These are phyloP conservation scores for Rhinella marina DNA, from an alignment of 2,797 vertebrate genomes.

Conservation along the genomic window DNA sequence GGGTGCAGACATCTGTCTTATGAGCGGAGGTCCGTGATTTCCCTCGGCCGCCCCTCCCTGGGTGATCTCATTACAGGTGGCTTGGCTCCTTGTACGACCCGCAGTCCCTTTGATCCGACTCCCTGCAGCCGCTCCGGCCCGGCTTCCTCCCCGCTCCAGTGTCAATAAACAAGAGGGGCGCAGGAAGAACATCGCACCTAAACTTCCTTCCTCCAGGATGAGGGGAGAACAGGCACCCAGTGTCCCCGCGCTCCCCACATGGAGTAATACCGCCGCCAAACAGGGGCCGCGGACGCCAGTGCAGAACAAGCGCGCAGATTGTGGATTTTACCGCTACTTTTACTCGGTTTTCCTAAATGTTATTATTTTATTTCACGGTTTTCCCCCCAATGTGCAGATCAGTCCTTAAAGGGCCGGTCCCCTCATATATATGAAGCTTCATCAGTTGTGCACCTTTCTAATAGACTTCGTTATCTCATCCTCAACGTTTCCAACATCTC, in stretches of 20 bases:
- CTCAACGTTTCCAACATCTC: neutral
- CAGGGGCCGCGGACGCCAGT: neutral
- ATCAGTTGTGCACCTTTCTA: neutral
- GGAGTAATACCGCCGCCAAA: neutral
- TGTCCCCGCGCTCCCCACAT: neutral
- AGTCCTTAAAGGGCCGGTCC: neutral
- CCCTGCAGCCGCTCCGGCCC: conserved; percentile 61
- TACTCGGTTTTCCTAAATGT: neutral
- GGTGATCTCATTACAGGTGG: conserved; percentile 51
- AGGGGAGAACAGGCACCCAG: conserved; percentile 33
- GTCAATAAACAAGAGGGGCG: conserved; percentile 70
- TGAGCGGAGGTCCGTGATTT: conserved; percentile 5
- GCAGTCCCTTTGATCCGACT: conserved; percentile 41
- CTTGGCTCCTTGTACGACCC: conserved; percentile 25
- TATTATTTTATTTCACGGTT: neutral
- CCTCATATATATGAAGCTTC: neutral
- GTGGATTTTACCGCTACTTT: neutral
- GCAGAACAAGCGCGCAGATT: neutral
- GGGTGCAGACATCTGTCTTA: conserved; percentile 35
- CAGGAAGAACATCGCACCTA: conserved; percentile 66
- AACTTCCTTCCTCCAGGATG: conserved; percentile 66
- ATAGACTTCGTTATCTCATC: neutral
- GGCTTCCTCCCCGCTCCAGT: conserved; percentile 63
- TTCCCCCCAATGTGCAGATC: neutral
- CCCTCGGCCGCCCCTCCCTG: neutral